Evolutionary conservation across 2,888 invertebrate species (phyloP), one percentile per base, ranked within the genome.

Genomic region (Enoplolaimus lenunculus): DNA sequence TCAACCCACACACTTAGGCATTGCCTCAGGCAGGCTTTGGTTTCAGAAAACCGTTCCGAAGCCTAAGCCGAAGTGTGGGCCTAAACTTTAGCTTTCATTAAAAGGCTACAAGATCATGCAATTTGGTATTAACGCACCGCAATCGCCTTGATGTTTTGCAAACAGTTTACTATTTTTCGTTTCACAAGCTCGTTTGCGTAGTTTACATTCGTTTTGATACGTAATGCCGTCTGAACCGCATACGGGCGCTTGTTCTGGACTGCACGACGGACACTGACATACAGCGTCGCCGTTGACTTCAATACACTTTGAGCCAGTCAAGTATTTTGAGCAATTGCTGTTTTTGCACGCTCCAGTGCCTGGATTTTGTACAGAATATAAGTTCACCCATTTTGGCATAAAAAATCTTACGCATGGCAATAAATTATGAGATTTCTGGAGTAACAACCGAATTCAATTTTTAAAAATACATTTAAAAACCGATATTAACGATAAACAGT

Each of bases 251-350:
- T 81, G 80, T 74, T 79, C 76, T 2, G 90, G 89, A 80, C 91
- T 91, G 81, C 90, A 90, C 21, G 88, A 85, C 0, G 90, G 89
- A 80, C 93, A 93, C 73, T 88, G 87, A 81, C 93, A 93, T 69
- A 87, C 86, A 0, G 91, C 90, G 68, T 88, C 88, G 0, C 91
- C 91, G 71, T 86, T 87, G 83, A 90, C 88, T 77, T 92, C 86
- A 60, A 87, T 86, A 79, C 92, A 93, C 75, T 88, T 87, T 80
- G 91, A n/a, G n/a, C n/a, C n/a, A n/a, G n/a, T n/a, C n/a, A n/a
- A n/a, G n/a, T n/a, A n/a, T n/a, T n/a, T n/a, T n/a, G n/a, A n/a
- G n/a, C n/a, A n/a, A n/a, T n/a, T n/a, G n/a, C n/a, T n/a, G n/a
- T n/a, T n/a, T n/a, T n/a, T n/a, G n/a, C n/a, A n/a, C n/a, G n/a